Percentiles rank a stretch among this genome's conserved stretches.
These are phyloP conservation scores for Lycaon pictus DNA, from an alignment of 2,113 vertebrate species.

Conservation along the genomic window DNA sequence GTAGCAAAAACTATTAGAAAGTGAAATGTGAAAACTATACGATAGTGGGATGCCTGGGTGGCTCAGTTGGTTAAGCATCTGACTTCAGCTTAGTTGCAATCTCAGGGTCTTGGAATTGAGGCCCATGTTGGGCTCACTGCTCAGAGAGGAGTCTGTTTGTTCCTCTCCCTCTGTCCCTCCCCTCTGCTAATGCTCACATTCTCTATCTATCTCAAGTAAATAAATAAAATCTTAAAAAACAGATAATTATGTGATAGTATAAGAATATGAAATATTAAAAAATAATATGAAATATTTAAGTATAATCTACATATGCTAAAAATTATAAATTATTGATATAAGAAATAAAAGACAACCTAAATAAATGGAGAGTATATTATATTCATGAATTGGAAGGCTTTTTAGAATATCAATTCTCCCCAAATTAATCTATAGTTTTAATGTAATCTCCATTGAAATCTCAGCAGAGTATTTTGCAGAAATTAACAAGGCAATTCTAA, in stretches of 20 bases:
- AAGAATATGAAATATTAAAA: background rate
- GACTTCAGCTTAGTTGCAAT: background rate
- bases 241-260: background rate
- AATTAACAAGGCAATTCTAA: background rate
- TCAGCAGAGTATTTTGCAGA: background rate
- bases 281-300: background rate
- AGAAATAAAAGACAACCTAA: slow-evolving; percentile 50
- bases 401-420: background rate
- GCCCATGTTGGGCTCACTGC: background rate
- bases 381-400: background rate
- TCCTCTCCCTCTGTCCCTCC: background rate
- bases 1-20: slow-evolving; percentile 2
- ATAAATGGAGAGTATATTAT: background rate
- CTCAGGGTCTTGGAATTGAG: background rate
- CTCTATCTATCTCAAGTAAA: background rate
- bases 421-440: background rate
- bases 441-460: background rate
- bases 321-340: slow-evolving; percentile 16
- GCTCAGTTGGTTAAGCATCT: background rate
- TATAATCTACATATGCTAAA: background rate
- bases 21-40: background rate
- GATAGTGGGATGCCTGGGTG: background rate
- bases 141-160: background rate
- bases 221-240: background rate
- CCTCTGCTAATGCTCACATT: background rate